Evolutionary conservation across 2,113 vertebrate species (phyloP), one percentile per base, ranked within the genome.

Genomic region (Catharus minimus): DNA sequence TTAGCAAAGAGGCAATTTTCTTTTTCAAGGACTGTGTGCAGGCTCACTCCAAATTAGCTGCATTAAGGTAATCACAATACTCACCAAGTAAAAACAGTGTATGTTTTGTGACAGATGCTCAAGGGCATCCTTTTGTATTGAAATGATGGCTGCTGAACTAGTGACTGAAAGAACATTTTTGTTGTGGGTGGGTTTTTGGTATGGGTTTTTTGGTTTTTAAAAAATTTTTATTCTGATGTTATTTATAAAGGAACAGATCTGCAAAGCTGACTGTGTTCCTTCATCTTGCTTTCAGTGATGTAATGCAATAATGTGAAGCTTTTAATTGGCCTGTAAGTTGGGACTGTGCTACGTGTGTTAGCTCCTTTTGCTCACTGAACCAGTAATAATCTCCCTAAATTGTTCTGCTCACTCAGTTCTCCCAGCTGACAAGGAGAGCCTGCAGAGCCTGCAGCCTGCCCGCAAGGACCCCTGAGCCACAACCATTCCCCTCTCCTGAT

Each of bases 391-490:
- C 23, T 66, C 76, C 60, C 50, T 44, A 27, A 95, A 69, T 80
- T 79, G 89, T 94, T 92, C 75, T 68, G 60, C 65, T 87, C 1
- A 0, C 28, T 91, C 46, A 52, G 3, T 83, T 80, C 44, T 79
- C 80, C 7, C 11, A 72, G 17, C 58, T 87, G 87, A 68, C 89
- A 60, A 22, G 90, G 69, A 21, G 64, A 87, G 72, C 58, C 67
- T 50, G 41, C 79, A 61, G 52, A 0, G 8, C 85, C 85, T 0
- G 2, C 65, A 81, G 95, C 58, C 74, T 82, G 60, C 82, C 89
- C 1, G 0, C 4, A 0, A 61, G 88, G 58, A 50, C 66, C 64
- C 21, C 0, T 36, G 33, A 36, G 33, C 33, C 33, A 36, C 0
- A 88, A 53, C 74, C 39, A 9, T 79, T 95, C 62, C 61, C 36